These are phyloP conservation scores for Marronus borbonicus DNA, from an alignment of 2,888 invertebrate genomes.

Conservation along the genomic window DNA sequence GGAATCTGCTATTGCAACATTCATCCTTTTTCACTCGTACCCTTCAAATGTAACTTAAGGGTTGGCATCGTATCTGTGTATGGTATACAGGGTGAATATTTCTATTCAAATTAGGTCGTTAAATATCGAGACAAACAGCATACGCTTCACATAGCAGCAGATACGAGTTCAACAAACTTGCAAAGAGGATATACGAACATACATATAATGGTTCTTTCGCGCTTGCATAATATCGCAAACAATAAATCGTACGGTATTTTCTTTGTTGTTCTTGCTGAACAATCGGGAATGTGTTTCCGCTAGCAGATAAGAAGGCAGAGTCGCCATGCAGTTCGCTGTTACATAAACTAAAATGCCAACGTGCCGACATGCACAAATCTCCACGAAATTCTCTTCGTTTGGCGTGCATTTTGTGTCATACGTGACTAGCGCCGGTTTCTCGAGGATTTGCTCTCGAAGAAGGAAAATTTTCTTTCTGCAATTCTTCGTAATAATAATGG, in stretches of 20 bases:
- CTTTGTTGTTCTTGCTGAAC: slow-evolving; percentile 18
- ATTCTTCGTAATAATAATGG: not conserved
- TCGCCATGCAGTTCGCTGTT: not conserved
- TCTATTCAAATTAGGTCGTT: slow-evolving; percentile 8
- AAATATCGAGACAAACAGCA: slow-evolving; percentile 2
- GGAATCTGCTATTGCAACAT: no score
- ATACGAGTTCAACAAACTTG: slow-evolving; percentile 39
- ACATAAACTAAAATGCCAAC: slow-evolving; percentile 21
- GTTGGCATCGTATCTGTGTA: no score
- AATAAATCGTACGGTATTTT: slow-evolving; percentile 18
- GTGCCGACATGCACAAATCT: slow-evolving; percentile 34
- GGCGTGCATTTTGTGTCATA: slow-evolving; percentile 34
- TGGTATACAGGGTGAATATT: not conserved
- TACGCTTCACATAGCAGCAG: not conserved
- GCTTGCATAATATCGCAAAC: slow-evolving; percentile 32
- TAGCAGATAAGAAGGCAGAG: slow-evolving; percentile 16
- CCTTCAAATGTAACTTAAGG: no score
- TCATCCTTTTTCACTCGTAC: no score
- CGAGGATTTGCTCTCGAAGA: not conserved
- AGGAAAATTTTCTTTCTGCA: slow-evolving; percentile 12
- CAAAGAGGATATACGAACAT: slow-evolving; percentile 4
- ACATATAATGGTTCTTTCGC: slow-evolving; percentile 17
- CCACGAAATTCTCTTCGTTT: not conserved
- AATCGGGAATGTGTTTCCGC: slow-evolving; percentile 38
- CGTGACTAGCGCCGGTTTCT: slow-evolving; percentile 17